A percentile compares a stretch with the other conserved stretches of the same genome.
These are phyloP conservation scores for Sycophaga agraensis DNA, from an alignment of 1,140 invertebrate species.

Conservation along the genomic window DNA sequence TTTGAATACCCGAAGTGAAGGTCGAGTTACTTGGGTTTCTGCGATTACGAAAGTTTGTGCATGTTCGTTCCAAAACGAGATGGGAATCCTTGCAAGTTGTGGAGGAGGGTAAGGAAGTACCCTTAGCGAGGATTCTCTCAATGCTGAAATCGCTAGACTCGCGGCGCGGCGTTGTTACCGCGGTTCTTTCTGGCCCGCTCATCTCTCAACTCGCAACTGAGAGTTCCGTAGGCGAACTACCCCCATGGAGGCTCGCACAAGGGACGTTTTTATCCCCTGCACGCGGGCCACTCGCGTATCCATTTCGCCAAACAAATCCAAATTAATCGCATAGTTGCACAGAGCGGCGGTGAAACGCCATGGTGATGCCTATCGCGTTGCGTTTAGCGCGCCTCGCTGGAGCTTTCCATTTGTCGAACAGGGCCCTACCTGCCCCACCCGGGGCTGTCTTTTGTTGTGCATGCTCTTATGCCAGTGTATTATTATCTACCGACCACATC, in stretches of 20 bases:
- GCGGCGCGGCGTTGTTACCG: constrained; percentile 1
- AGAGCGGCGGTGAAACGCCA: constrained; percentile 2
- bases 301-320: constrained; percentile 42
- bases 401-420: not conserved
- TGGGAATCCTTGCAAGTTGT: not conserved
- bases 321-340: constrained; percentile 57
- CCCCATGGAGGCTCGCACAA: not conserved
- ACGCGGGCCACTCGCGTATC: constrained; percentile 29
- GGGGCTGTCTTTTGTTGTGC: constrained; percentile 41
- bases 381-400: constrained; percentile 24
- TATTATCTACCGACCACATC: constrained; percentile 49
- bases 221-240: constrained; percentile 9
- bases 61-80: not conserved
- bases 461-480: constrained; percentile 56
- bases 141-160: constrained; percentile 50
- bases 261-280: no score
- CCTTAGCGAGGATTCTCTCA: constrained; percentile 43
- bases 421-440: constrained; percentile 2
- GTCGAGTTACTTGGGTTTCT: no score
- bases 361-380: constrained; percentile 49
- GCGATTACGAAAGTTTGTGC: not conserved
- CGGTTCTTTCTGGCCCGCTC: constrained; percentile 35
- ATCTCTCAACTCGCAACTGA: constrained; percentile 38
- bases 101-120: not conserved
- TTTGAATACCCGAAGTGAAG: no score